These are phyloP conservation scores for Champsocephalus gunnari DNA, from an alignment of 2,797 vertebrate genomes.

Conservation along the genomic window DNA sequence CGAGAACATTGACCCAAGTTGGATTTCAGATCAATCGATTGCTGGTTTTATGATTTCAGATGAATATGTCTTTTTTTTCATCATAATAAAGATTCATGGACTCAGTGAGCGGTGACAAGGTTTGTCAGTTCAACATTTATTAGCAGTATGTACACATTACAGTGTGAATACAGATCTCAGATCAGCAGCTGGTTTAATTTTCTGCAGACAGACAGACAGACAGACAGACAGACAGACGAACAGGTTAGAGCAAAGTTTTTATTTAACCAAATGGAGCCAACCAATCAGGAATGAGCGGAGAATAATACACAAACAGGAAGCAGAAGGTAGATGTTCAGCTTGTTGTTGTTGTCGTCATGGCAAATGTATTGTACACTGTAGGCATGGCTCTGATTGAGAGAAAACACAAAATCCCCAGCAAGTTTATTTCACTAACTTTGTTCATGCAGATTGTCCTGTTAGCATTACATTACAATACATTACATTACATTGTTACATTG, in stretches of 20 bases:
- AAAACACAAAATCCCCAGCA: conserved; percentile 23
- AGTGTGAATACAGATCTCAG: conserved; percentile 36
- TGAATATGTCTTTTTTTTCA: conserved; percentile 3
- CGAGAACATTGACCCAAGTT: too few species aligned
- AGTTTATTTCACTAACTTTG: neutral
- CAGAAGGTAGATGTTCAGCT: conserved; percentile 36
- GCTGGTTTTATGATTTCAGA: neutral
- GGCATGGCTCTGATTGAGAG: conserved; percentile 36
- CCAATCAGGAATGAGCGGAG: conserved; percentile 6
- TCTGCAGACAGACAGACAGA: conserved; percentile 21
- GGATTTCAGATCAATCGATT: too few species aligned
- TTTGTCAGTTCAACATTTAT: conserved; percentile 70
- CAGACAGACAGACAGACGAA: neutral
- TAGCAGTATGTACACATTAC: conserved; percentile 47
- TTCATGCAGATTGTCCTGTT: neutral
- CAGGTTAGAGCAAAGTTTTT: conserved; percentile 1
- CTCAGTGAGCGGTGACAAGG: neutral
- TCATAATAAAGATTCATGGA: conserved; percentile 2
- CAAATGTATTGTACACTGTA: conserved; percentile 25
- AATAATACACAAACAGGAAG: conserved; percentile 22
- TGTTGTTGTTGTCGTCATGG: conserved; percentile 46
- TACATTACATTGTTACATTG: too few species aligned
- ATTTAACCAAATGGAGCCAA: neutral
- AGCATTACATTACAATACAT: too few species aligned
- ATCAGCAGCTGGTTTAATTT: conserved; percentile 41